Percentiles rank a stretch among this genome's conserved stretches.
phyloP scores from a whole-genome alignment of 2,113 vertebrate genomes.

The Dissostichus mawsoni region DNA sequence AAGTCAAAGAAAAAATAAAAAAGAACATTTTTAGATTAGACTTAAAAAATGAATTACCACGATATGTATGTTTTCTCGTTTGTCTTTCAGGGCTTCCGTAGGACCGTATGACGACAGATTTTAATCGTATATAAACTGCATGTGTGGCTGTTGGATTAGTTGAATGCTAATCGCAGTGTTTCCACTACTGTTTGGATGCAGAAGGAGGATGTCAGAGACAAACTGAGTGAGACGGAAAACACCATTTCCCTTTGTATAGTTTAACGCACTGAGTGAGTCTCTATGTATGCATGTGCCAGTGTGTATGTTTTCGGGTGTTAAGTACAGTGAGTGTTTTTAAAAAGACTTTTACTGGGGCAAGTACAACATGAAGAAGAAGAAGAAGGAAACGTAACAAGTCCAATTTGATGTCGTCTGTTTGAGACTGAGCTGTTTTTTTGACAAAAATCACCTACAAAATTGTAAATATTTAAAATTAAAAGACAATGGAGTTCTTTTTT shows the following conservation, averaged over 20 bases:
- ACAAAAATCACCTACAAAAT: conserved; percentile 29
- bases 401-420: conserved; percentile 6
- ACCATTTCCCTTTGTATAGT: conserved; percentile 38
- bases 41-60: too few relatives aligned
- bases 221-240: conserved; percentile 16
- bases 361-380: conserved; percentile 55
- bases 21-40: too few relatives aligned
- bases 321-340: conserved; percentile 57
- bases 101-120: not conserved
- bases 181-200: conserved; percentile 12
- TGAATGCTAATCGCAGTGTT: conserved; percentile 34
- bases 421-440: conserved; percentile 27
- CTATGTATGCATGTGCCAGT: conserved; percentile 77
- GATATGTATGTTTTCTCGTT: too few relatives aligned
- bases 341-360: conserved; percentile 67
- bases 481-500: conserved; percentile 20
- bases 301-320: conserved; percentile 63
- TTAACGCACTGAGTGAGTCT: conserved; percentile 59
- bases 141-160: conserved; percentile 46
- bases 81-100: too few relatives aligned
- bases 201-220: conserved; percentile 27
- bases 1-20: too few relatives aligned
- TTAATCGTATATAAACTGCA: conserved; percentile 47
- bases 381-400: conserved; percentile 18
- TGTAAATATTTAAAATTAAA: conserved; percentile 28